These are phyloP conservation scores for Palloptera scutellata DNA, from an alignment of 2,888 invertebrate genomes.

Conservation along the genomic window DNA sequence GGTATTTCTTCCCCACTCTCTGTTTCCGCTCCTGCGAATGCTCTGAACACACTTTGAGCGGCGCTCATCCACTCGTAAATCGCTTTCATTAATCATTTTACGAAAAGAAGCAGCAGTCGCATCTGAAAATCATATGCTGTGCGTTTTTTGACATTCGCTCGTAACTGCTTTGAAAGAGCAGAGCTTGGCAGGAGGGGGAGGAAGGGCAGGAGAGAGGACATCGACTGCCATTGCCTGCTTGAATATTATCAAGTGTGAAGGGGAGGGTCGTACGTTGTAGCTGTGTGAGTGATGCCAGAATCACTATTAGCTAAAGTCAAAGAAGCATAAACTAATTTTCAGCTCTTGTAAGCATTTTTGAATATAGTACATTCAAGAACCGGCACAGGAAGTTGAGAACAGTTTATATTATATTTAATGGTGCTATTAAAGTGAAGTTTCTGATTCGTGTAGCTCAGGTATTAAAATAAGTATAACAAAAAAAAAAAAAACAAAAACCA, in stretches of 20 bases:
- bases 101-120: not conserved
- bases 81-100: slow-evolving; percentile 30
- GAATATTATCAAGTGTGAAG: not conserved
- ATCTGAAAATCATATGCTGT: slow-evolving; percentile 24
- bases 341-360: slow-evolving; percentile 32
- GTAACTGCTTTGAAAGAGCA: slow-evolving; percentile 19
- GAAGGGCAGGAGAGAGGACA: not conserved
- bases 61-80: not conserved
- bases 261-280: not conserved
- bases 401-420: too few species aligned
- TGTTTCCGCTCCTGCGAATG: not conserved
- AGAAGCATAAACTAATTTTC: slow-evolving; percentile 33
- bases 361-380: not conserved
- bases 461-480: too few species aligned
- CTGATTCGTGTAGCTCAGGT: too few species aligned
- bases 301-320: slow-evolving; percentile 30
- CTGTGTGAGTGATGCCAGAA: slow-evolving; percentile 9
- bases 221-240: not conserved
- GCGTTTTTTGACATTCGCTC: slow-evolving; percentile 9
- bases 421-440: too few species aligned
- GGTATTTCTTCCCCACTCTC: not conserved
- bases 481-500: too few species aligned
- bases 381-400: too few species aligned
- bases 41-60: not conserved
- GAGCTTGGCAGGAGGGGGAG: not conserved